Percentiles rank a stretch among this genome's conserved stretches.
phyloP scores from a whole-genome alignment of 2,888 invertebrate genomes.

The Myathropa florea region DNA sequence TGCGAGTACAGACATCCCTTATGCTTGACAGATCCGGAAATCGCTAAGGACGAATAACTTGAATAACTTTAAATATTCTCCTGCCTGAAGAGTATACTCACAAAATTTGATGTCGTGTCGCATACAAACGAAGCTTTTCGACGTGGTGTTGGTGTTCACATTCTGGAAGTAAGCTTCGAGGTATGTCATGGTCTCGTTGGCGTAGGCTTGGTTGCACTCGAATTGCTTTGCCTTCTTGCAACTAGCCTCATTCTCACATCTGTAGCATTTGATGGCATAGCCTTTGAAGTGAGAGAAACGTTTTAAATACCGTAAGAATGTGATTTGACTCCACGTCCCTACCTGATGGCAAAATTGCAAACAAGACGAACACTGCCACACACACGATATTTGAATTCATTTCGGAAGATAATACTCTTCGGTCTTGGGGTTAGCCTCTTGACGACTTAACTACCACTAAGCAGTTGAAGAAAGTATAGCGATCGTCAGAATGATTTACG shows the following conservation, averaged over 20 bases:
- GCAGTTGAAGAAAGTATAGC: neutral
- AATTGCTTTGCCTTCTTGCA: constrained; percentile 65
- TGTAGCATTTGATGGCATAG: constrained; percentile 60
- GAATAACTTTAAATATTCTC: too few relatives aligned
- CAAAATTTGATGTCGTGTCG: constrained; percentile 61
- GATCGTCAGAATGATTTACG: neutral
- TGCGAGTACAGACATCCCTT: constrained; percentile 69
- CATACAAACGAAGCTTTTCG: constrained; percentile 52
- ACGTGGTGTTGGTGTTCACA: constrained; percentile 50
- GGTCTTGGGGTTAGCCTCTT: neutral
- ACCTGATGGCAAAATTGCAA: neutral
- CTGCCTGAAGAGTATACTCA: constrained; percentile 47
- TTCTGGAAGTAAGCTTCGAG: constrained; percentile 65
- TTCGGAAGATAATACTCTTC: neutral
- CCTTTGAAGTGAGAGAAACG: constrained; percentile 6
- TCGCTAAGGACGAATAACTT: neutral
- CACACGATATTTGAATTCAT: neutral
- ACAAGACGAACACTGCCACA: neutral
- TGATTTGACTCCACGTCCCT: neutral
- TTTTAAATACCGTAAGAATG: neutral
- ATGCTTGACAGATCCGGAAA: constrained; percentile 36
- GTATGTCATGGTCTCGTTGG: constrained; percentile 61
- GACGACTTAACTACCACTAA: neutral
- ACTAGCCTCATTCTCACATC: constrained; percentile 53
- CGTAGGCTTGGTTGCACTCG: constrained; percentile 70